A percentile compares a stretch with the other conserved stretches of the same genome.
Conservation (phyloP, 1,140 invertebrate species). For the Drosophila sp. region DNA sequence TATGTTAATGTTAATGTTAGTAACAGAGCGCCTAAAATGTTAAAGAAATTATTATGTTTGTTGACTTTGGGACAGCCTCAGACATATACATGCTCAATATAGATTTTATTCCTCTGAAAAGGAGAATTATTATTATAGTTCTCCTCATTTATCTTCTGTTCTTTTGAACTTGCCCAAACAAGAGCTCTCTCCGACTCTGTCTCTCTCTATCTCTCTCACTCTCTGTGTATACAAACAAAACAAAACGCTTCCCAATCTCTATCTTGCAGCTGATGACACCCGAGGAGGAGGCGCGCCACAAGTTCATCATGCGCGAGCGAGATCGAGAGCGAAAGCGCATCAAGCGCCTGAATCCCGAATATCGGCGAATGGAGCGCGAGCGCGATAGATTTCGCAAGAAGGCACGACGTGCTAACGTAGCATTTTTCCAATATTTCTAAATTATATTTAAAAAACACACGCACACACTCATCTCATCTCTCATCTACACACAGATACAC, state of each 20-base stretch:
- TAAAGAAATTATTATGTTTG: conserved; percentile 5
- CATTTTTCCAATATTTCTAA: conserved; percentile 79
- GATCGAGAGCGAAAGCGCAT: conserved; percentile 77
- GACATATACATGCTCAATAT: conserved; percentile 40
- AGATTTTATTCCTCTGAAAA: neutral
- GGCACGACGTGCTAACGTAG: conserved; percentile 83
- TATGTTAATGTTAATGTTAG: conserved; percentile 6
- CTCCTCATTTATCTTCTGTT: conserved; percentile 21
- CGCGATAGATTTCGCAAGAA: conserved; percentile 80
- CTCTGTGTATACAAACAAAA: conserved; percentile 18
- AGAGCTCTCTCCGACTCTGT: conserved; percentile 17
- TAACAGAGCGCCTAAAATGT: neutral
- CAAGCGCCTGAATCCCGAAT: conserved; percentile 76
- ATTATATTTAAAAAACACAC: conserved; percentile 45
- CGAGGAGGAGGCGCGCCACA: conserved; percentile 78
- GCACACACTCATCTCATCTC: conserved; percentile 34
- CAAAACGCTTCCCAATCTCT: conserved; percentile 65
- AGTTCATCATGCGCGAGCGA: conserved; percentile 79
- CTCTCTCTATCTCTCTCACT: conserved; percentile 11
- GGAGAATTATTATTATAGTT: neutral
- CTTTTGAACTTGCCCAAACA: conserved; percentile 10
- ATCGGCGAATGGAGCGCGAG: conserved; percentile 76
- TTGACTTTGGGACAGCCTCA: conserved; percentile 12
- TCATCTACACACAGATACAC: conserved; percentile 13
- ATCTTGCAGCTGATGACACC: conserved; percentile 81